These are phyloP conservation scores for Acanthurus tractus DNA, from an alignment of 2,797 vertebrate genomes.

Conservation along the genomic window DNA sequence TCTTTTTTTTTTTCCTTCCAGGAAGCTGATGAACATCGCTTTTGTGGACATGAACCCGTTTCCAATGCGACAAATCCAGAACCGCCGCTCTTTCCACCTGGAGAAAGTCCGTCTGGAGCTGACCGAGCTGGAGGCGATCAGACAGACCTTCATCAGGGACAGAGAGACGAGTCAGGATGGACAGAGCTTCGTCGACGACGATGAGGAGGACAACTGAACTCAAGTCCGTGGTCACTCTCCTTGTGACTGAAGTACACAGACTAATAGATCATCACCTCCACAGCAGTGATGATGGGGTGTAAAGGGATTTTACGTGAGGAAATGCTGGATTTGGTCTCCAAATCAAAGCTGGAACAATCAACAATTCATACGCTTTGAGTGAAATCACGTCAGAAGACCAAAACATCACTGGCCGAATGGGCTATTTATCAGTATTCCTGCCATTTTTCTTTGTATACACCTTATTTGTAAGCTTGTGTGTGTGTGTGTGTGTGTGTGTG, in stretches of 20 bases:
- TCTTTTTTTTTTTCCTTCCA: constrained; percentile 56
- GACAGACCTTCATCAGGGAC: constrained; percentile 95
- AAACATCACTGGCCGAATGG: constrained; percentile 21
- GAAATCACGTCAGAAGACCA: constrained; percentile 33
- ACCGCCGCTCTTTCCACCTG: constrained; percentile 93
- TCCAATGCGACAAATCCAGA: constrained; percentile 95
- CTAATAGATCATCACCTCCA: constrained; percentile 24
- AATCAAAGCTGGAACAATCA: constrained; percentile 45
- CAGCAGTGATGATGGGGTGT: neutral
- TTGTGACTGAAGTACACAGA: constrained; percentile 25
- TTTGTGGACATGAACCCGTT: constrained; percentile 98
- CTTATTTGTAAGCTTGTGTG: constrained; percentile 33
- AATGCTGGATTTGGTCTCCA: constrained; percentile 36
- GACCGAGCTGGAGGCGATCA: constrained; percentile 95
- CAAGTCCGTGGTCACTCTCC: neutral
- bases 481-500: constrained; percentile 5
- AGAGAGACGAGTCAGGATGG: constrained; percentile 90
- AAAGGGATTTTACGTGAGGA: constrained; percentile 17
- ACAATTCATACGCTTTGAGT: neutral
- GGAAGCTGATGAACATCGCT: constrained; percentile 93
- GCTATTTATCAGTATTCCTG: constrained; percentile 74
- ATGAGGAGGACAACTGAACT: constrained; percentile 92
- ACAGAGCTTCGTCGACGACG: constrained; percentile 93
- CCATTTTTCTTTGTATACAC: constrained; percentile 43
- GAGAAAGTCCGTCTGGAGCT: constrained; percentile 98